Percentiles rank a stretch among this genome's conserved stretches.
Evolutionary conservation across 2,113 vertebrate genomes (phyloP).

Genomic region (Rynchops niger): DNA sequence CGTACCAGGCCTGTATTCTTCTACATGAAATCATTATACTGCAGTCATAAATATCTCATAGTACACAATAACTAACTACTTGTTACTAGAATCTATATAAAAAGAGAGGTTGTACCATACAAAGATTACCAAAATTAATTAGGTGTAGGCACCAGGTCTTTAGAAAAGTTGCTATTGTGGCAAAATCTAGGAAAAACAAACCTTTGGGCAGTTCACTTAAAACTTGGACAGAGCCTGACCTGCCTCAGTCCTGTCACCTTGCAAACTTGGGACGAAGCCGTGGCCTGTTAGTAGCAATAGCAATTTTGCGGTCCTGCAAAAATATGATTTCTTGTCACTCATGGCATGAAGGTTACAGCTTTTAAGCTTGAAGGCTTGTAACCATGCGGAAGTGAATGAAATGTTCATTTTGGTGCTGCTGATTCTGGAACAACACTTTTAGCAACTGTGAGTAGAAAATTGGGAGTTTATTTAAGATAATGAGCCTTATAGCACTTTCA

Average conservation of each 20-base stretch:
- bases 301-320: not conserved
- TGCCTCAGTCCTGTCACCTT: not conserved
- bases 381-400: not conserved
- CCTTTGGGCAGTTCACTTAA: not conserved
- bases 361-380: not conserved
- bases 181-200: not conserved
- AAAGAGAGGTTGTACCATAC: not conserved
- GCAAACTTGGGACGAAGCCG: not conserved
- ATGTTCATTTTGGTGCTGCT: not conserved
- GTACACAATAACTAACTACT: not conserved
- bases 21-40: not conserved
- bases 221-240: not conserved
- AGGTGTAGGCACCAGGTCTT: not conserved
- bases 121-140: not conserved
- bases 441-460: constrained; percentile 2
- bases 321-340: not conserved
- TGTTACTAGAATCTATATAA: not conserved
- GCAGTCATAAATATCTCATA: not conserved
- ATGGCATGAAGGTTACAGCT: rapidly evolving
- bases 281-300: not conserved
- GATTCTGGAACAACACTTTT: constrained; percentile 2
- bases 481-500: not conserved
- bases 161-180: not conserved
- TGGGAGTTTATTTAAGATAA: constrained; percentile 47
- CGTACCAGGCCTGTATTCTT: not conserved